Percentiles rank a stretch among this genome's conserved stretches.
These are phyloP conservation scores for Spea hammondii DNA, from an alignment of 2,797 vertebrate genomes.

Conservation along the genomic window DNA sequence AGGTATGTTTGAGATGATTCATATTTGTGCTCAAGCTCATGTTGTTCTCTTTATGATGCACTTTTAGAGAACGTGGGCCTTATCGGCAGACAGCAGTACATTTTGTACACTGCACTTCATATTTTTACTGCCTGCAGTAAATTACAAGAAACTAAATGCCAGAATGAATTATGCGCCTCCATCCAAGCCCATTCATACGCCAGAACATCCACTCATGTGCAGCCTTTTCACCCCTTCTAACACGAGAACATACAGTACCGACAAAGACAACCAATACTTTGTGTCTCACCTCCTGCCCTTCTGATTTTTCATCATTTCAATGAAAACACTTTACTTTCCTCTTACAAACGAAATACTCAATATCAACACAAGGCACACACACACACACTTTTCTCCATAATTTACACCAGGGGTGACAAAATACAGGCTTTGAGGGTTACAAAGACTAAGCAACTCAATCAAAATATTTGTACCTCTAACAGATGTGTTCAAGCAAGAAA, in stretches of 20 bases:
- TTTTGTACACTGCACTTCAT: constrained; percentile 45
- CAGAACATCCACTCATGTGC: constrained; percentile 15
- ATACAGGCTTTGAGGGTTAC: too few species aligned
- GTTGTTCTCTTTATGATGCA: constrained; percentile 25
- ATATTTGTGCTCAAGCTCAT: constrained; percentile 43
- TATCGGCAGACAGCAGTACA: constrained; percentile 45
- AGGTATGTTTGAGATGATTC: constrained; percentile 41
- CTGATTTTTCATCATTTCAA: background rate
- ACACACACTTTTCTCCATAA: too few species aligned
- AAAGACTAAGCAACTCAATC: too few species aligned
- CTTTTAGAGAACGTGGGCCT: constrained; percentile 42
- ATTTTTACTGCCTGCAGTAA: constrained; percentile 41
- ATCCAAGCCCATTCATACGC: background rate
- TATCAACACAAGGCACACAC: background rate
- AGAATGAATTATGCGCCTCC: constrained; percentile 21
- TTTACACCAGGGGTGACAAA: too few species aligned
- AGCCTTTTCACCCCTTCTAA: constrained; percentile 34
- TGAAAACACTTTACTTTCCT: too few species aligned
- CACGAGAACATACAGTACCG: constrained; percentile 19
- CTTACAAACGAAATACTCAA: background rate
- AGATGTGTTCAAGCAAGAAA: too few species aligned
- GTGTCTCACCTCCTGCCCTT: background rate
- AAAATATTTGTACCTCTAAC: too few species aligned
- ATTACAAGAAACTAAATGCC: constrained; percentile 41
- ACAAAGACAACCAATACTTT: background rate